Base-by-base conservation (phyloP, 1,140 invertebrate genomes). In the Sitophilus oryzae region DNA sequence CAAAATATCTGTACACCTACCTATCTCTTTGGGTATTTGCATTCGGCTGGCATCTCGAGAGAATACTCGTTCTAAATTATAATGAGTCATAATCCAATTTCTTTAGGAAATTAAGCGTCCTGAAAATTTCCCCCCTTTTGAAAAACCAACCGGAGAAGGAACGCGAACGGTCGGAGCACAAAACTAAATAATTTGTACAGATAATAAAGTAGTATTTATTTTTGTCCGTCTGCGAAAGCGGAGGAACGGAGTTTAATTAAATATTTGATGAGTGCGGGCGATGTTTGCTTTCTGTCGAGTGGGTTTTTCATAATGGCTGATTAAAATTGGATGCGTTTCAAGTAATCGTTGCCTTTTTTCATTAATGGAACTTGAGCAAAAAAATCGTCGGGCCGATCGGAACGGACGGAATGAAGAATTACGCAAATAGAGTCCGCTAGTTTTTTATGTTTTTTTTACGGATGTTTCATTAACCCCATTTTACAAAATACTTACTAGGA, bases 151-250 rank as follows among this genome's bases (percentile, higher is more conserved):
- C 52, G 38, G 36, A n/a, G n/a, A n/a, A n/a, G n/a, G n/a, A n/a
- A n/a, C n/a, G n/a, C n/a, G n/a, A 54, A 25, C 34, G 30, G 21
- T 45, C 42, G 20, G 43, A 19, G 43, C 34, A 54, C 43, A 47
- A 54, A 54, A 54, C 52, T 54, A 54, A 54, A 54, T 54, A 54
- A 54, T 54, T 54, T 54, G 52, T 40, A 21, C 52, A 42, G 52
- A 54, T 54, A 54, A 54, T 54, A 54, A 54, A 46, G 43, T 47
- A 54, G 14, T 47, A 46, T 54, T 54, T 54, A 54, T 42, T 54
- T 54, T 54, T 54, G 50, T 25, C 18, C 21, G 21, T 46, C 14
- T 44, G 15, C 52, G n/a, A 35, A 14, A 19, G 20, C 19, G 40
- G 36, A 51, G 37, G 6, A 10, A 20, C 23, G 38, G 49, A 52